phyloP scores from a whole-genome alignment of 2,113 vertebrate genomes.

The Antechinus stuartii region DNA sequence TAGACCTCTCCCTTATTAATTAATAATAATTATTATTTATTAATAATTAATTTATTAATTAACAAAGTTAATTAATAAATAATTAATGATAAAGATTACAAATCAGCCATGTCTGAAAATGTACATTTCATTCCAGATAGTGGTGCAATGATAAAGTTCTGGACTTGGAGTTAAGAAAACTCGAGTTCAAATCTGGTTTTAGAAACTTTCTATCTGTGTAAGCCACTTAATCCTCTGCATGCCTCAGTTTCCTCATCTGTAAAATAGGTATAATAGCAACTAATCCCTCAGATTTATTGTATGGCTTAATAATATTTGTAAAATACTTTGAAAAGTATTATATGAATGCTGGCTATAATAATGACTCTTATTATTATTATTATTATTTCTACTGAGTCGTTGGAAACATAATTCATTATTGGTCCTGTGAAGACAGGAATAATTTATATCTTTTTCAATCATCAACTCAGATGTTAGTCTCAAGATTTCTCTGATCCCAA shows the following conservation, averaged over 20 bases:
- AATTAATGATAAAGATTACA: neutral
- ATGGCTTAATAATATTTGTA: neutral
- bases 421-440: neutral
- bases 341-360: neutral
- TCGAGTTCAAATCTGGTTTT: neutral
- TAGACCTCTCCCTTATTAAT: neutral
- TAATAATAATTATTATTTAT: neutral
- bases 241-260: neutral
- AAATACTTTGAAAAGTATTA: neutral
- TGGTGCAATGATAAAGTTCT: neutral
- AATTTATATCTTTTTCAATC: neutral
- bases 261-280: neutral
- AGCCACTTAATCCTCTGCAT: neutral
- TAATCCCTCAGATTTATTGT: neutral
- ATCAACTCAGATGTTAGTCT: neutral
- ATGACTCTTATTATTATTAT: neutral
- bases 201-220: neutral
- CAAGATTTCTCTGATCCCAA: neutral
- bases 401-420: neutral
- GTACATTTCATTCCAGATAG: neutral
- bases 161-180: neutral
- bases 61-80: neutral
- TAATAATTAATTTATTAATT: too few relatives aligned
- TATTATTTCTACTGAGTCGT: neutral
- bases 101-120: neutral